Evolutionary conservation across 1,140 invertebrate genomes (phyloP).

Genomic region (Globodera rostochiensis): DNA sequence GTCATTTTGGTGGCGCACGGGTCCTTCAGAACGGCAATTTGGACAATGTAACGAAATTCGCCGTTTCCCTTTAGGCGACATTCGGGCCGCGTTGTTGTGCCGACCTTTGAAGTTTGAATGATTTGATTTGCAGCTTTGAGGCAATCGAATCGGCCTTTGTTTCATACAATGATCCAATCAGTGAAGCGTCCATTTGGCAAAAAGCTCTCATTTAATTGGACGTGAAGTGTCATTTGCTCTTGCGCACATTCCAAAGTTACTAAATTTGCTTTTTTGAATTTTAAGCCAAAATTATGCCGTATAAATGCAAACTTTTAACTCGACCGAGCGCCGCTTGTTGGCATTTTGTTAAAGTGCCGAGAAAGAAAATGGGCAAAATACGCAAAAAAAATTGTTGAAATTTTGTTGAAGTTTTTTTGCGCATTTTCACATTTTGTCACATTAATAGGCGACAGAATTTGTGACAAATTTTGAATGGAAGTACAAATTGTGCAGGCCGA

Average conservation of each 20-base stretch:
- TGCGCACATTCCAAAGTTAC: slow-evolving; percentile 46
- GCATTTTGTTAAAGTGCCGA: slow-evolving; percentile 18
- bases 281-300: slow-evolving; percentile 8
- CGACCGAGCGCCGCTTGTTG: not conserved
- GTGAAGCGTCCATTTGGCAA: slow-evolving; percentile 41
- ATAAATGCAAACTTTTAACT: slow-evolving; percentile 18
- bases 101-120: slow-evolving; percentile 28
- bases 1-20: slow-evolving; percentile 47
- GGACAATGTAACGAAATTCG: slow-evolving; percentile 49
- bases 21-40: slow-evolving; percentile 54
- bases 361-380: slow-evolving; percentile 11
- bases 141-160: not conserved
- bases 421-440: slow-evolving; percentile 1
- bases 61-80: slow-evolving; percentile 54
- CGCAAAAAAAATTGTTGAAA: not conserved
- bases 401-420: not conserved
- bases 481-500: not conserved
- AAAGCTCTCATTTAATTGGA: slow-evolving; percentile 38
- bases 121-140: not conserved
- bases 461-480: not conserved
- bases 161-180: slow-evolving; percentile 43
- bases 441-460: not conserved
- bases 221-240: slow-evolving; percentile 47
- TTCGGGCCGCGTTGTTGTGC: slow-evolving; percentile 39
- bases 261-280: not conserved